A percentile compares a stretch with the other conserved stretches of the same genome.
phyloP scores from a whole-genome alignment of 35 echinoderm and acorn worm genomes.

The Apostichopus californicus region DNA sequence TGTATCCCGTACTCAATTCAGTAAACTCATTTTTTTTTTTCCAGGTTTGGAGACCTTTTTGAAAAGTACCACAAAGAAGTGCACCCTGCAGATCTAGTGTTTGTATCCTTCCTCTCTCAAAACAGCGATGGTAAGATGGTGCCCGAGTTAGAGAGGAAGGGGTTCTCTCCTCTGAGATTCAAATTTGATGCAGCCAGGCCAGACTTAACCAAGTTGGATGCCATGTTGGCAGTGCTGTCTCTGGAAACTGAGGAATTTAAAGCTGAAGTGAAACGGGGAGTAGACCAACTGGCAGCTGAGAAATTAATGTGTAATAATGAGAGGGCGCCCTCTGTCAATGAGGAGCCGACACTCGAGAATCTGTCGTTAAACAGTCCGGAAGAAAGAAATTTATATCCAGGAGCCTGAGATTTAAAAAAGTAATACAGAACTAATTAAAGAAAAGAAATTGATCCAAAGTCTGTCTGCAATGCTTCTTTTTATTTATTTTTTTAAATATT shows the following conservation, averaged over 20 bases:
- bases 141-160: slow-evolving; percentile 38
- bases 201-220: slow-evolving; percentile 84
- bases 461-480: too few relatives aligned
- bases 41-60: slow-evolving; percentile 75
- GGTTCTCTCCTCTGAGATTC: slow-evolving; percentile 72
- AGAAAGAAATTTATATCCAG: too few relatives aligned
- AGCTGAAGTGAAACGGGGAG: slow-evolving; percentile 46
- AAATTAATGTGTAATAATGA: background rate
- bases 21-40: background rate
- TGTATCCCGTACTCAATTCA: too few relatives aligned
- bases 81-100: slow-evolving; percentile 78
- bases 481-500: too few relatives aligned
- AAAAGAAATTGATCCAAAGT: too few relatives aligned
- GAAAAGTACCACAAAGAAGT: slow-evolving; percentile 83
- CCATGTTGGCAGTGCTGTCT: slow-evolving; percentile 78
- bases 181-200: slow-evolving; percentile 67
- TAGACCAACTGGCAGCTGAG: slow-evolving; percentile 37
- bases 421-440: too few relatives aligned
- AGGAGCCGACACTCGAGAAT: background rate
- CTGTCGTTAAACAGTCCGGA: background rate
- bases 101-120: slow-evolving; percentile 91
- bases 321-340: background rate
- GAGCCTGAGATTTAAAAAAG: too few relatives aligned
- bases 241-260: slow-evolving; percentile 64
- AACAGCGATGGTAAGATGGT: slow-evolving; percentile 72